Conservation (phyloP, 2,888 invertebrate genomes). For the Athalia circularis region DNA sequence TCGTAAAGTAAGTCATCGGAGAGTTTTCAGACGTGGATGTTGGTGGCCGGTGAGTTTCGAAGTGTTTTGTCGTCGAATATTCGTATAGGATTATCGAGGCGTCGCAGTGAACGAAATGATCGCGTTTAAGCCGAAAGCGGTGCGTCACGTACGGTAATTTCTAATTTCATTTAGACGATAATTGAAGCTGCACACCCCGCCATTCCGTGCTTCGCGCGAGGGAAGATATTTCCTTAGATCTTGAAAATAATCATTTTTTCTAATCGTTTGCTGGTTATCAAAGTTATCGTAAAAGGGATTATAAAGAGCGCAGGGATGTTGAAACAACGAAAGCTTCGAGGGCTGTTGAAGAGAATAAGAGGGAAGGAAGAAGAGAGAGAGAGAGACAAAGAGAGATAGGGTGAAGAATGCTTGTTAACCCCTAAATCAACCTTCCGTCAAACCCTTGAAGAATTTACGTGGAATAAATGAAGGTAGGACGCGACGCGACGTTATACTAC, state of each 20-base stretch:
- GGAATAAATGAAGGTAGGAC: neutral
- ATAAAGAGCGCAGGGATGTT: too few relatives aligned
- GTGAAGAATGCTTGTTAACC: slow-evolving; percentile 2
- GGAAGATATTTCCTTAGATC: neutral
- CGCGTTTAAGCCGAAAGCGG: neutral
- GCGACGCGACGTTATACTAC: neutral
- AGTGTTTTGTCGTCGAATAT: too few relatives aligned
- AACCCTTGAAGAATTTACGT: slow-evolving; percentile 3
- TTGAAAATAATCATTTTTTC: neutral
- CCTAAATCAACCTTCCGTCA: neutral
- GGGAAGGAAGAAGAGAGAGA: neutral
- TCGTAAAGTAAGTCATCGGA: too few relatives aligned
- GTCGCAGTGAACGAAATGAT: slow-evolving; percentile 9
- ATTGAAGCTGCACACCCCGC: slow-evolving; percentile 11
- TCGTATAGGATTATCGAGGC: neutral
- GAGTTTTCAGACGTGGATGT: too few relatives aligned
- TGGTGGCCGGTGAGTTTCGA: too few relatives aligned
- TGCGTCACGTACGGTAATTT: slow-evolving; percentile 8
- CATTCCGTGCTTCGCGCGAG: neutral
- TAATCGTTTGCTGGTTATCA: too few relatives aligned
- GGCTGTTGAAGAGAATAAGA: neutral
- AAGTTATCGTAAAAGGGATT: too few relatives aligned
- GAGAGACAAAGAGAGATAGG: neutral
- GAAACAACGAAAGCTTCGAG: too few relatives aligned
- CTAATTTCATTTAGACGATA: slow-evolving; percentile 29